Base-by-base conservation (phyloP, 2,113 vertebrate genomes). In the Microtus richardsoni region DNA sequence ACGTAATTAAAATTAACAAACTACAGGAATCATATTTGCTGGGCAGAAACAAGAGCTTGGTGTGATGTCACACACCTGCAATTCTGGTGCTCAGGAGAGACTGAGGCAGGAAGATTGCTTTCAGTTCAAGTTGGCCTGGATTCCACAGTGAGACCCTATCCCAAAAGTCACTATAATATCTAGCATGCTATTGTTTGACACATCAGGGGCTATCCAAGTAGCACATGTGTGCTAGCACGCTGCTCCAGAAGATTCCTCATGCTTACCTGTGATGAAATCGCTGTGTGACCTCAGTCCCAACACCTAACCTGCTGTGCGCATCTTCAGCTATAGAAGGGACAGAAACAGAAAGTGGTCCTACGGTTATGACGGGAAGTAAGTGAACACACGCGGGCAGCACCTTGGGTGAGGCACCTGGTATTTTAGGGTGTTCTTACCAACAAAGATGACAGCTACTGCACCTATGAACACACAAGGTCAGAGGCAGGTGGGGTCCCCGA, bases 391-490 rank as follows among this genome's bases (percentile, higher is more conserved):
- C n/a, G 39, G 21, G 44, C 5, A 30, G 41, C 33, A 44, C 12
- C 11, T 26, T 30, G 73, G 73, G n/a, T 33, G 39, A 0, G 33
- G 26, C 44, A 74, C 54, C 22, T 95, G 92, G 68, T 75, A 73
- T 91, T 44, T 89, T 16, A 93, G 60, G 14, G 80, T 6, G 21
- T 75, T 86, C 94, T 94, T 80, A 89, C n/a, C 70, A 75, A 85
- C 60, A 86, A 44, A 41, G 54, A 41, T 5, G 22, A 7, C 54
- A 7, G n/a, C 21, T 26, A 24, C 8, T 60, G 79, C 12, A 26
- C 54, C n/a, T n/a, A 62, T 9, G 13, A 39, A 19, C 36, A 26
- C 36, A 36, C 0, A 4, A 83, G 28, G 52, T 92, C 36, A 54
- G 26, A 64, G 26, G 39, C 49, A 91, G 17, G 28, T 66, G 74